Percentiles rank a stretch among this genome's conserved stretches.
Evolutionary conservation across 2,797 vertebrate species (phyloP).

Genomic region (Esox lucius): DNA sequence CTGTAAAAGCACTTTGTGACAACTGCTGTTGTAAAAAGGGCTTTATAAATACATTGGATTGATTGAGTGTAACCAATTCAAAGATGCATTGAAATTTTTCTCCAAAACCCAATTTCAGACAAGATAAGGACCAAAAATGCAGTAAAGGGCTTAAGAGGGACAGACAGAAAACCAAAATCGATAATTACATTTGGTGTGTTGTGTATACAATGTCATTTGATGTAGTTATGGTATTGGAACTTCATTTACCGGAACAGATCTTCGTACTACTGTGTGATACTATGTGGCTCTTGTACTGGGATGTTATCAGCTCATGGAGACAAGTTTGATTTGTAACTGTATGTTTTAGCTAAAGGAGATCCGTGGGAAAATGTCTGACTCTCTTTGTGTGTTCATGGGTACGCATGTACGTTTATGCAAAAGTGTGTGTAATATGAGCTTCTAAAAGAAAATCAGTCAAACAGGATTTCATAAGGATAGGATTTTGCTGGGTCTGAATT

Average conservation of each 20-base stretch:
- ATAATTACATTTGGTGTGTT: not conserved
- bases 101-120: too few relatives aligned
- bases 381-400: not conserved
- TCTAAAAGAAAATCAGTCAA: conserved; percentile 11
- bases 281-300: not conserved
- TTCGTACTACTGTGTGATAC: not conserved
- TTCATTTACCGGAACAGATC: not conserved
- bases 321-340: conserved; percentile 20
- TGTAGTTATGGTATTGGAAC: not conserved
- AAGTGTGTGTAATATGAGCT: not conserved
- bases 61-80: too few relatives aligned
- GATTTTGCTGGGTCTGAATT: conserved; percentile 29
- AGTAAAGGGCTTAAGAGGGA: not conserved
- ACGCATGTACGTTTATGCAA: not conserved
- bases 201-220: not conserved
- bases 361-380: not conserved
- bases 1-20: too few relatives aligned
- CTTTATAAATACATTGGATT: too few relatives aligned
- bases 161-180: not conserved
- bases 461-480: conserved; percentile 48
- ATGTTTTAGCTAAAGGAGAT: conserved; percentile 7
- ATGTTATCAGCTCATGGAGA: conserved; percentile 5
- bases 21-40: too few relatives aligned
- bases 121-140: too few relatives aligned
- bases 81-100: too few relatives aligned